Evolutionary conservation across 2,888 invertebrate species (phyloP), one percentile per base, ranked within the genome.

Genomic region (Salpingus planirostris): DNA sequence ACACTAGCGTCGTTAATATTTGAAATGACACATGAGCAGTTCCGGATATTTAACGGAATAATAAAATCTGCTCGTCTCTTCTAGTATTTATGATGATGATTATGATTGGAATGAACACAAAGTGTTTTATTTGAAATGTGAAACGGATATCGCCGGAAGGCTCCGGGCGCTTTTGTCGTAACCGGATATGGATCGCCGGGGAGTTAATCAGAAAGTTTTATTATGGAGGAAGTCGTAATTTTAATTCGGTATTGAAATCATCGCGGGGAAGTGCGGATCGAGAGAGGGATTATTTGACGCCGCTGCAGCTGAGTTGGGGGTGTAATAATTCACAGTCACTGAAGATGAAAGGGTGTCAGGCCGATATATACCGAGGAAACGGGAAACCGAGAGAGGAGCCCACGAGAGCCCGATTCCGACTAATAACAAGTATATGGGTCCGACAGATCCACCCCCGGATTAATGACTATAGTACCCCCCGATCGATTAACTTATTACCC

Each of bases 401-500:
- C 37, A 37, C 40, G 43, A 43, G 38, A 36, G 39, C 41, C 38
- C 39, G 39, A 43, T 41, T 39, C 36, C 29, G 37, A 39, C n/a
- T n/a, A n/a, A 43, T 43, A 41, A 43, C 41, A 43, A 43, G 37
- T 39, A 32, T 39, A 37, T 39, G 37, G 36, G 40, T 40, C 33
- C 30, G 40, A 40, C 36, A 40, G 40, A 40, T 40, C 33, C 32
- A 31, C 26, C n/a, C n/a, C 11, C 32, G 27, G 35, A 40, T 40
- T 40, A 40, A 40, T 33, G 40, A 36, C 33, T 36, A 33, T 24
- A 43, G 44, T n/a, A n/a, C n/a, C 44, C 33, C 37, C 34, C 37
- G 41, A 44, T 44, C 46, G 43, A 47, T 44, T 43, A 44, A 44
- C 43, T 44, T 47, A 47, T 47, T 47, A 47, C 35, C 38, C n/a